Evolutionary conservation across 2,888 invertebrate genomes (phyloP).

Genomic region (Allolobophora icterica): DNA sequence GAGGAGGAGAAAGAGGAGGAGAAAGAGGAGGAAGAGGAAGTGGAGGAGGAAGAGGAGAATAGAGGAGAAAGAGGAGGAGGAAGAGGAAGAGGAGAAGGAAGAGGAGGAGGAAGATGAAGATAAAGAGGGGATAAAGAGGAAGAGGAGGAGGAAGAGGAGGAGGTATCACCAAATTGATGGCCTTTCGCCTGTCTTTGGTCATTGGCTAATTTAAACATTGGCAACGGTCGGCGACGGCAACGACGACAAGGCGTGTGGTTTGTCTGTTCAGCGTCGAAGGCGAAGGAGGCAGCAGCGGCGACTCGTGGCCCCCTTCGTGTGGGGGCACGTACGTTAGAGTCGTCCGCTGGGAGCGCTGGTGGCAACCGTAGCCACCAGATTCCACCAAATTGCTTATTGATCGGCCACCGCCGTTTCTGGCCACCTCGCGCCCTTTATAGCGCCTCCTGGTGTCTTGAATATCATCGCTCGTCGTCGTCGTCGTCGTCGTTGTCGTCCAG

Average conservation of each 20-base stretch:
- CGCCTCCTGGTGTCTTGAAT: neutral
- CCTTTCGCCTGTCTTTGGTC: conserved; percentile 5
- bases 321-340: conserved; percentile 1
- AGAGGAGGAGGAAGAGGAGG: neutral
- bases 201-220: conserved; percentile 17
- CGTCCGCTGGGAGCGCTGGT: neutral
- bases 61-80: too few relatives aligned
- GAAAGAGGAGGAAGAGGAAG: too few relatives aligned
- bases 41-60: too few relatives aligned
- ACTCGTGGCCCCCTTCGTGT: neutral
- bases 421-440: neutral
- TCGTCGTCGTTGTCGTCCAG: neutral
- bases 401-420: neutral
- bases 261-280: neutral
- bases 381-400: neutral
- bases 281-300: neutral
- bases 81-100: too few relatives aligned
- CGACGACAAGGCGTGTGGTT: neutral
- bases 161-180: neutral
- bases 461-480: neutral
- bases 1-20: too few relatives aligned
- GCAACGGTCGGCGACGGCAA: neutral
- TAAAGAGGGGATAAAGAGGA: too few relatives aligned
- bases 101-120: too few relatives aligned
- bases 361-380: neutral